phyloP scores from a whole-genome alignment of 2,888 invertebrate genomes.

The Nymphalis urticae region DNA sequence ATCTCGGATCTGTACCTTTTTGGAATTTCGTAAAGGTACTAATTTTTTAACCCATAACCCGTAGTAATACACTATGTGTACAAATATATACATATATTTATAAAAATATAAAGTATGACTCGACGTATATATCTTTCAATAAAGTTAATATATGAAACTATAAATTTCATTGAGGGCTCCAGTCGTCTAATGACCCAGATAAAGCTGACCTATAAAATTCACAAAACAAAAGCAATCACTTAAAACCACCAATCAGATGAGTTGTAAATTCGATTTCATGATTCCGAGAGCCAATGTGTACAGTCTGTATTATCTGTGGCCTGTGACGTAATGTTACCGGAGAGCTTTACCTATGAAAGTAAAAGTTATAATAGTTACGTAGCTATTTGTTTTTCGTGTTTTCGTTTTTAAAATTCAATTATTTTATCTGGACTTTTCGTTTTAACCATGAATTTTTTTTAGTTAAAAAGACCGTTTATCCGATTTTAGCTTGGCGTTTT shows the following conservation, averaged over 20 bases:
- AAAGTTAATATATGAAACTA: no score
- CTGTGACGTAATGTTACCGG: not conserved
- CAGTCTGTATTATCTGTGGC: not conserved
- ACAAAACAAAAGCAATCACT: constrained; percentile 1
- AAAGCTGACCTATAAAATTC: no score
- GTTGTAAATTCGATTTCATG: constrained; percentile 1
- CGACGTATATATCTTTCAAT: no score
- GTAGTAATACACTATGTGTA: no score
- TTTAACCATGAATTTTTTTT: not conserved
- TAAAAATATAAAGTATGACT: no score
- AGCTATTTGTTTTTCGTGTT: not conserved
- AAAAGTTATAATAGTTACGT: constrained; percentile 16
- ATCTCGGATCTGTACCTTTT: no score
- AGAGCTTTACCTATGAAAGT: constrained; percentile 9
- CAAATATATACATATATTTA: no score
- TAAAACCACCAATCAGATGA: not conserved
- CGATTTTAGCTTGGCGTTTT: no score
- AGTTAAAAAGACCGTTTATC: no score
- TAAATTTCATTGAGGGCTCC: no score
- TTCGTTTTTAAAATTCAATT: not conserved
- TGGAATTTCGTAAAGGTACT: no score
- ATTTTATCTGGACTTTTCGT: not conserved
- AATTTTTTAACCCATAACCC: no score
- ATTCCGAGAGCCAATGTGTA: not conserved
- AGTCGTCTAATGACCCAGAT: not conserved